Evolutionary conservation across 2,113 vertebrate species (phyloP).

Genomic region (Casuarius casuarius): DNA sequence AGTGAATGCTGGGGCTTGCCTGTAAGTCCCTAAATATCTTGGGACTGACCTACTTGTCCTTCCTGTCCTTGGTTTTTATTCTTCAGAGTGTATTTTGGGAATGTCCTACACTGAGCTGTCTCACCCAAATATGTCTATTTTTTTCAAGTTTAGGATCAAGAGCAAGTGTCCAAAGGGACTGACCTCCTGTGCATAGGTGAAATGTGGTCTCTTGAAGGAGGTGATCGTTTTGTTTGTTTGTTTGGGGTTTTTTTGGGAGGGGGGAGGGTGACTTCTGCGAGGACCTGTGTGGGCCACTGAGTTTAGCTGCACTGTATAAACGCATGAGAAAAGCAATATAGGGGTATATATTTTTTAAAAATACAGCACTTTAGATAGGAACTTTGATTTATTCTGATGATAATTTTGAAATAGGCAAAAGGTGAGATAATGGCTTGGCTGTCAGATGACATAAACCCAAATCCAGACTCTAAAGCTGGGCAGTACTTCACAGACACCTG

Average conservation of each 20-base stretch:
- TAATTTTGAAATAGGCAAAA: neutral
- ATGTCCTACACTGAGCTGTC: neutral
- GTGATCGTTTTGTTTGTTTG: neutral
- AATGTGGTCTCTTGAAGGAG: neutral
- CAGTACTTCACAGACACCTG: rapidly evolving
- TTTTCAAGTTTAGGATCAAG: neutral
- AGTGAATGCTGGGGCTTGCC: neutral
- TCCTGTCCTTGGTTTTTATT: neutral
- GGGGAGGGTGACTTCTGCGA: neutral
- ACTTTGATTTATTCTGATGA: neutral
- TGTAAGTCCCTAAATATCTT: neutral
- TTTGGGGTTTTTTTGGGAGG: neutral
- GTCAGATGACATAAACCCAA: neutral
- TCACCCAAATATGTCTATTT: neutral
- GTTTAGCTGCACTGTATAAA: neutral
- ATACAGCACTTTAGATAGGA: neutral
- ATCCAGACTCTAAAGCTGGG: neutral
- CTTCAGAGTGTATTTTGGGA: neutral
- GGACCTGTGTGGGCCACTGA: neutral
- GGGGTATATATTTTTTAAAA: neutral
- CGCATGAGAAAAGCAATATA: neutral
- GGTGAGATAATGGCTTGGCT: neutral
- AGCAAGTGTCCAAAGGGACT: neutral
- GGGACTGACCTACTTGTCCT: neutral
- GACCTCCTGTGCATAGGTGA: neutral